Evolutionary conservation across 1,140 invertebrate genomes (phyloP).

Genomic region (Octopus bimaculoides): DNA sequence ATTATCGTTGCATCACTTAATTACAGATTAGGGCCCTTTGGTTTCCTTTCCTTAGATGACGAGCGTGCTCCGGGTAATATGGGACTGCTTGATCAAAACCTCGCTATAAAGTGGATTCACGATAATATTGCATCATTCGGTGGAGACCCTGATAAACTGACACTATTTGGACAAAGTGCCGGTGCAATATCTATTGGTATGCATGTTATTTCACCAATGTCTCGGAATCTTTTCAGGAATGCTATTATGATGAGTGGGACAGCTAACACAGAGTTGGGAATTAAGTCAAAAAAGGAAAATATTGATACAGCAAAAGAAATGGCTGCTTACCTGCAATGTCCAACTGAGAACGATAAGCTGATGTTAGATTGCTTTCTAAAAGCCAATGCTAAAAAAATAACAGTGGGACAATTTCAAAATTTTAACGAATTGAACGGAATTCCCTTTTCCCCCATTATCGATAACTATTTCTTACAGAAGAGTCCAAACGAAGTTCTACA

Average conservation of each 20-base stretch:
- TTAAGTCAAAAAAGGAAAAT: slow-evolving; percentile 78
- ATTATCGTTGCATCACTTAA: slow-evolving; percentile 90
- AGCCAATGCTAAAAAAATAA: slow-evolving; percentile 71
- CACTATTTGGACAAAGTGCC: slow-evolving; percentile 88
- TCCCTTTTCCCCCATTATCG: too few relatives aligned
- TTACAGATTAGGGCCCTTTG: slow-evolving; percentile 81
- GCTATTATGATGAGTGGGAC: slow-evolving; percentile 50
- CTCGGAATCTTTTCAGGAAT: not conserved
- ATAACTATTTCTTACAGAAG: too few relatives aligned
- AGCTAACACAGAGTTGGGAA: slow-evolving; percentile 68
- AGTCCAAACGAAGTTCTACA: too few relatives aligned
- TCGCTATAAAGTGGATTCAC: slow-evolving; percentile 87
- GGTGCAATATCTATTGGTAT: slow-evolving; percentile 67
- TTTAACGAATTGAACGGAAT: too few relatives aligned
- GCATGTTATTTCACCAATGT: slow-evolving; percentile 48
- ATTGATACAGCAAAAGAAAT: slow-evolving; percentile 63
- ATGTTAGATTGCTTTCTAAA: slow-evolving; percentile 73
- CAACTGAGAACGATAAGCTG: slow-evolving; percentile 59
- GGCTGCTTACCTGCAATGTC: slow-evolving; percentile 24
- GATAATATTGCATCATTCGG: slow-evolving; percentile 88
- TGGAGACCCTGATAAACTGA: slow-evolving; percentile 83
- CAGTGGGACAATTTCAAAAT: slow-evolving; percentile 70
- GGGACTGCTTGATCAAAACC: slow-evolving; percentile 88
- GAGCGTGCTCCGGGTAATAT: slow-evolving; percentile 93
- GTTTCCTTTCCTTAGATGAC: slow-evolving; percentile 90